phyloP scores from a whole-genome alignment of 92 coral and sea anemone species.

The Actinostola sp. region DNA sequence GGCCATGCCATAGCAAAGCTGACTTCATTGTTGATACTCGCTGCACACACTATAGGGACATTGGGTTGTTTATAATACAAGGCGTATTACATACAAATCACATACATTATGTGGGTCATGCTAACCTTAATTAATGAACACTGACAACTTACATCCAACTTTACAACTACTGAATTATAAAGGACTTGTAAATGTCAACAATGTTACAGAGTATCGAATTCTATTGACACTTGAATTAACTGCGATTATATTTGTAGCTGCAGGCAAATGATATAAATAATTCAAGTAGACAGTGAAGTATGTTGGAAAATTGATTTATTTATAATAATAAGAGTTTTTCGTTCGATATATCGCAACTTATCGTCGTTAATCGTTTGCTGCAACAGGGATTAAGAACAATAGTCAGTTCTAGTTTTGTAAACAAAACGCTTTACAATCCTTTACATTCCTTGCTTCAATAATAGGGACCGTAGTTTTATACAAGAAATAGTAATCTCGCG shows the following conservation, averaged over 20 bases:
- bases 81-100: too few relatives aligned
- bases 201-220: too few relatives aligned
- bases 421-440: slow-evolving; percentile 3
- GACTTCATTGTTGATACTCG: too few relatives aligned
- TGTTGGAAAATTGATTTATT: too few relatives aligned
- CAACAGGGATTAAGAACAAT: neutral
- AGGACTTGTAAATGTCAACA: neutral
- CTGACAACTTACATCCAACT: neutral
- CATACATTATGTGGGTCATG: neutral
- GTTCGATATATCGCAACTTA: neutral
- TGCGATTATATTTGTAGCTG: too few relatives aligned
- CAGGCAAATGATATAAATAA: too few relatives aligned
- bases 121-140: neutral
- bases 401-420: neutral
- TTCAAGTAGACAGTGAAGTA: too few relatives aligned
- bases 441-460: neutral
- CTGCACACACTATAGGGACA: too few relatives aligned
- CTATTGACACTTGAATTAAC: too few relatives aligned
- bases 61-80: too few relatives aligned
- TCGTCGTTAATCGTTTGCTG: too few relatives aligned
- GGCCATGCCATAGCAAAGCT: too few relatives aligned
- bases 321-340: neutral
- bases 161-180: neutral
- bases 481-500: neutral
- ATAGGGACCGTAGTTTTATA: neutral